Evolutionary conservation across 2,113 vertebrate species (phyloP), one percentile per base, ranked within the genome.

Genomic region (Propithecus coquereli): DNA sequence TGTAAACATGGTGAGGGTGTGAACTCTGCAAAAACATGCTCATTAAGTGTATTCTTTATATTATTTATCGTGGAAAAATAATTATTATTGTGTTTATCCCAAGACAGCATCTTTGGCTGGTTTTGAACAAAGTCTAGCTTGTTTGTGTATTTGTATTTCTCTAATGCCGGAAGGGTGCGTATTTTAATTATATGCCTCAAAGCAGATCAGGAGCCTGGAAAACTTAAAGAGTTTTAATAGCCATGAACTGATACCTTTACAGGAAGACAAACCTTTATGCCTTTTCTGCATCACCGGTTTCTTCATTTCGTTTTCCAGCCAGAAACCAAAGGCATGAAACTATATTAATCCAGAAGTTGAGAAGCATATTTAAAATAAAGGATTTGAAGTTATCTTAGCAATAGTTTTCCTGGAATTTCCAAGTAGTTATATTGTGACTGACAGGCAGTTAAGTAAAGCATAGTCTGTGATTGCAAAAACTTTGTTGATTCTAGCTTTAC

Each of bases 261-360:
- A 89, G 34, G 13, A 81, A 63, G 4, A 87, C 43, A 91, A 77
- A 80, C 5, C 66, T 89, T 61, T 50, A 80, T 73, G 45, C 54
- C 25, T 90, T 94, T 87, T 93, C 27, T 87, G 63, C 52, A 71
- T 96, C 85, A 40, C 5, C 94, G 90, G n/a, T 16, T 85, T 91
- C 61, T 92, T 93, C 20, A 1, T 94, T 66, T 96, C 52, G 92
- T 94, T 97, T 96, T 92, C 61, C 45, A 92, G 50, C 27, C 91
- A 81, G 66, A 92, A 87, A 71, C 45, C 57, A 94, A 95, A 97
- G 25, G 7, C 12, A 34, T 5, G 7, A 71, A 73, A 45, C n/a
- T 73, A 5, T 91, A 92, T 85, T 74, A 91, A 80, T 68, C 54
- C 12, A 73, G 47, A 16, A 30, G 63, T 65, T 50, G 74, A 97